These are phyloP conservation scores for Cladopsammia gracilis DNA, from an alignment of 64 coral and sea anemone species.

Conservation along the genomic window DNA sequence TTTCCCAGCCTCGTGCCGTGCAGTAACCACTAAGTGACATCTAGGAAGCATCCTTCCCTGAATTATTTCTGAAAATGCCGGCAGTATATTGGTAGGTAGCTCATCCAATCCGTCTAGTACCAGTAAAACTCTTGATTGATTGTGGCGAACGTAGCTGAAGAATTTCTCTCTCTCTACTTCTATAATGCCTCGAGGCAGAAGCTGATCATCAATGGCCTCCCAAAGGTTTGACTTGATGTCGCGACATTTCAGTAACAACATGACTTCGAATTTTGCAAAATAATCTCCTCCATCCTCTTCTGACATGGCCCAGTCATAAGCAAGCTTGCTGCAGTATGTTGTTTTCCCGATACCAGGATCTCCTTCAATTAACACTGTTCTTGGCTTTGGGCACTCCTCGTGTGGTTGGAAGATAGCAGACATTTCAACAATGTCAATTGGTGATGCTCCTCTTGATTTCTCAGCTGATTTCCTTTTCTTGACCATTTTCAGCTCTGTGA, in stretches of 20 bases:
- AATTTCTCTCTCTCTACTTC: neutral
- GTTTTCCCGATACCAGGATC: too few species aligned
- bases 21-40: neutral
- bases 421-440: neutral
- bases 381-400: too few species aligned
- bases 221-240: too few species aligned
- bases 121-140: slow-evolving; percentile 40
- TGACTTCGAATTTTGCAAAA: slow-evolving; percentile 33
- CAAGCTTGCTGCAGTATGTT: too few species aligned
- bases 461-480: too few species aligned
- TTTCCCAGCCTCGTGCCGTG: neutral
- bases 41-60: too few species aligned
- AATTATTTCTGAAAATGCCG: too few species aligned
- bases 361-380: neutral
- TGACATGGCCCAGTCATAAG: neutral
- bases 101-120: too few species aligned
- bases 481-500: neutral
- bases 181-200: slow-evolving; percentile 27
- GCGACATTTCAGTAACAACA: slow-evolving; percentile 10
- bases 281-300: neutral
- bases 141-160: slow-evolving; percentile 2
- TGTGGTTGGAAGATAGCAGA: too few species aligned
- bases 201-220: slow-evolving; percentile 39
- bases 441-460: neutral
- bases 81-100: neutral